Evolutionary conservation across 2,888 invertebrate genomes (phyloP).

Genomic region (Cephus sareptanus): DNA sequence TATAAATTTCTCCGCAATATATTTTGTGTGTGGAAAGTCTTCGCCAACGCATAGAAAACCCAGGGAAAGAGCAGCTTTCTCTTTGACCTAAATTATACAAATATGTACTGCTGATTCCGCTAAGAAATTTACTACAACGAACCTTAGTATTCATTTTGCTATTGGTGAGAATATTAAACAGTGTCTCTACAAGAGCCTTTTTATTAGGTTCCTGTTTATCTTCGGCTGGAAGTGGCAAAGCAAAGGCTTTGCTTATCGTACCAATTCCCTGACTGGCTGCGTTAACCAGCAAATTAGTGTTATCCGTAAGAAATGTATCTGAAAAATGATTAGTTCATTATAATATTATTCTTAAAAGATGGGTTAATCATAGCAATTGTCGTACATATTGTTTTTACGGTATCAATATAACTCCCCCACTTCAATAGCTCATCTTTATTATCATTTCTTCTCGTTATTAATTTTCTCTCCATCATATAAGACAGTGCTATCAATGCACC

Average conservation of each 20-base stretch:
- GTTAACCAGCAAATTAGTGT: constrained; percentile 73
- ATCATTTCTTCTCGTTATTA: constrained; percentile 67
- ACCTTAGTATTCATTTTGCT: constrained; percentile 78
- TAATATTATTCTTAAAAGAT: constrained; percentile 8
- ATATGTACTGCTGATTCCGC: neutral
- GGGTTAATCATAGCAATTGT: constrained; percentile 16
- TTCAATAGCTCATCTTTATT: constrained; percentile 61
- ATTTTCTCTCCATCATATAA: constrained; percentile 76
- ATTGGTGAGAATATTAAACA: constrained; percentile 80
- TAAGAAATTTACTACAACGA: constrained; percentile 50
- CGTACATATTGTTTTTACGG: constrained; percentile 72
- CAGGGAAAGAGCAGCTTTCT: constrained; percentile 80
- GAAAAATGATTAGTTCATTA: constrained; percentile 44
- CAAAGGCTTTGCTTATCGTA: constrained; percentile 75
- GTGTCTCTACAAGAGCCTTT: constrained; percentile 75
- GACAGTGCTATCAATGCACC: constrained; percentile 81
- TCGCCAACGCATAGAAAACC: constrained; percentile 89
- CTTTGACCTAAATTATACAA: constrained; percentile 64
- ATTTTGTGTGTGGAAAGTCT: constrained; percentile 76
- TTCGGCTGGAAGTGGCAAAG: constrained; percentile 72
- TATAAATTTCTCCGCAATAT: constrained; percentile 80
- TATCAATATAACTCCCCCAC: constrained; percentile 73
- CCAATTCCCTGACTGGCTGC: constrained; percentile 80
- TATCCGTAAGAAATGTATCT: constrained; percentile 76
- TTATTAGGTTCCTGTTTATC: constrained; percentile 69